These are phyloP conservation scores for Aphidius colemani DNA, from an alignment of 2,888 invertebrate genomes.

Conservation along the genomic window DNA sequence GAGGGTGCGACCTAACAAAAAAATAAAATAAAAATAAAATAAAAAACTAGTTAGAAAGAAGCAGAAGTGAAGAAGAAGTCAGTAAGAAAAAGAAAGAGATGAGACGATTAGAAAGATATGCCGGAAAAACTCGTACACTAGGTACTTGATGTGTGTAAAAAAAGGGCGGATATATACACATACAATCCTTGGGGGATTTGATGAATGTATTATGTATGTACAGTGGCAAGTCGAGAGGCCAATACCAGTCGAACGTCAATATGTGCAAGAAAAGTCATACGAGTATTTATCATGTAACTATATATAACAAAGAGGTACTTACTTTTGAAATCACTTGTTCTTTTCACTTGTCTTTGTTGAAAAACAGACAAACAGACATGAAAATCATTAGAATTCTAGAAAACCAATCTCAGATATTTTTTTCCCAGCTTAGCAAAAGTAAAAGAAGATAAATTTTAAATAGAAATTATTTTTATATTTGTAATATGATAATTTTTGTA, in stretches of 20 bases:
- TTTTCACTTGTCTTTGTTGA: no score
- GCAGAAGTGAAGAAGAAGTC: background rate
- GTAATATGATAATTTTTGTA: no score
- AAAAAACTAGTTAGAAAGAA: constrained; percentile 1
- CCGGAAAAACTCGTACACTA: background rate
- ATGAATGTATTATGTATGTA: constrained; percentile 26
- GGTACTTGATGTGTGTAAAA: no score
- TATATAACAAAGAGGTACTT: no score
- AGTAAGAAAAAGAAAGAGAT: background rate
- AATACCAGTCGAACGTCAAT: constrained; percentile 7
- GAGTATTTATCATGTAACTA: no score
- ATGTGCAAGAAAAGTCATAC: background rate
- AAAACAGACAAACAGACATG: no score
- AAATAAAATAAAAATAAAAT: constrained; percentile 5
- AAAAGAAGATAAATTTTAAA: no score
- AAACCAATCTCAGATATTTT: no score
- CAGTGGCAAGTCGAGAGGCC: constrained; percentile 12
- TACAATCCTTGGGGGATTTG: constrained; percentile 11
- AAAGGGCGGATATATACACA: background rate
- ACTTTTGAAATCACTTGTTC: no score
- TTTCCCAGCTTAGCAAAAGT: no score
- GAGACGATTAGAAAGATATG: background rate
- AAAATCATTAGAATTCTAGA: no score
- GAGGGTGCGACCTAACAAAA: constrained; percentile 7
- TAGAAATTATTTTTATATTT: no score